These are phyloP conservation scores for Cephus nigrinus DNA, from an alignment of 2,888 invertebrate species.

Conservation along the genomic window DNA sequence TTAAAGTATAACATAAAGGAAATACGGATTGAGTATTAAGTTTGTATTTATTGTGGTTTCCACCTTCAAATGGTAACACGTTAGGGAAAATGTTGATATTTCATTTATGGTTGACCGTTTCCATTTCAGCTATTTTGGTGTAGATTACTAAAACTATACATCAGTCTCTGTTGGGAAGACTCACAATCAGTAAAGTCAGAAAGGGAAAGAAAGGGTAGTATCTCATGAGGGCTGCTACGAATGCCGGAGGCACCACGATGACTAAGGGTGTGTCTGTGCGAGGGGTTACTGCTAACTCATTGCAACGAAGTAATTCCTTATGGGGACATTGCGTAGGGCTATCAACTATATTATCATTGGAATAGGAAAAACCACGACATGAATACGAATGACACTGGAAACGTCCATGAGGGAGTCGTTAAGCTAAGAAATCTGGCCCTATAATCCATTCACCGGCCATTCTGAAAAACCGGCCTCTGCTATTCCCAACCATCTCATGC, in stretches of 20 bases:
- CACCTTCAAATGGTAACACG: neutral
- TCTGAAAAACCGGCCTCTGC: neutral
- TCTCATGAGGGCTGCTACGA: neutral
- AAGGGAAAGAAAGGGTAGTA: neutral
- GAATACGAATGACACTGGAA: conserved; percentile 20
- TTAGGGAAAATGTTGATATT: neutral
- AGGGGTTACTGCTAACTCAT: neutral
- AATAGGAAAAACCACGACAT: conserved; percentile 22
- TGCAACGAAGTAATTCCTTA: conserved; percentile 14
- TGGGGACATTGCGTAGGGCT: conserved; percentile 14
- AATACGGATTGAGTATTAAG: neutral
- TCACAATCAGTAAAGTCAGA: neutral
- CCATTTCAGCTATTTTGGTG: neutral
- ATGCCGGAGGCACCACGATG: neutral
- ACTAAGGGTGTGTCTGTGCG: neutral
- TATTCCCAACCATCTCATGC: neutral
- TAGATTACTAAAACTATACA: neutral
- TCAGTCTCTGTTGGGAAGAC: neutral
- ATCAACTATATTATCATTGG: conserved; percentile 21
- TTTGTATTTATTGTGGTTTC: neutral
- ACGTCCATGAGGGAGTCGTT: conserved; percentile 20
- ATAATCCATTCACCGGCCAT: neutral
- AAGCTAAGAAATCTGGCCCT: conserved; percentile 2
- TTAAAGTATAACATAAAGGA: neutral
- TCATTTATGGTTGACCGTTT: neutral